Base-by-base conservation (phyloP, 2,888 invertebrate genomes). In the Bellardia pandia region DNA sequence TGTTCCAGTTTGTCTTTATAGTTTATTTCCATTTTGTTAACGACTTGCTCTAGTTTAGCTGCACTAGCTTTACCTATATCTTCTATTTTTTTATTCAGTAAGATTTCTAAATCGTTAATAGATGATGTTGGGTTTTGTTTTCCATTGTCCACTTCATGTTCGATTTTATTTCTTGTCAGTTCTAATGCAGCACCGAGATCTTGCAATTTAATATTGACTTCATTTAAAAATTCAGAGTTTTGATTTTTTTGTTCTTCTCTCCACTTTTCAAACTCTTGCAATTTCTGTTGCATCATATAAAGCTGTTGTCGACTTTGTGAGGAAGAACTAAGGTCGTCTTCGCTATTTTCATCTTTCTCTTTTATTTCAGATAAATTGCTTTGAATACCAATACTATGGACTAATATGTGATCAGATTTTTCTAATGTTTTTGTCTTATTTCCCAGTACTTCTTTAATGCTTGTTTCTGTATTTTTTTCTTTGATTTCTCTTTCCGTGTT, bases 401-500 rank as follows among this genome's bases (percentile, higher is more conserved):
- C 58, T 14, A 56, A 53, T 3, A 56, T 30, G 11, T 77, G 69
- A 64, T 88, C 88, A 3, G 64, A 83, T 58, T 71, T 81, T 37
- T 66, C 23, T 16, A 48, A 14, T 23, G 23, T 13, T 71, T 45
- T 4, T 86, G 84, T 0, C 69, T 4, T 78, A 16, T 13, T 75
- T 86, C 51, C 87, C 6, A 14, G 11, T 9, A 23, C 8, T 0
- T 56, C n/a, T 56, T 48, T 89, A 2, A 76, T 81, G 1, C 16
- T 60, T 0, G 58, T 11, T 40, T 83, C 86, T 0, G 66, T 33
- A 51, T 82, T 90, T 33, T 91, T 90, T 23, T 92, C 91, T 76
- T 90, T 92, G 76, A 95, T 94, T 9, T 94, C 93, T 85, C 94
- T 94, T 89, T 96, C 96, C 0, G 95, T 95, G 64, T 93, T 94